Evolutionary conservation across 2,113 vertebrate species (phyloP).

Genomic region (Hydrochoerus hydrochaeris): DNA sequence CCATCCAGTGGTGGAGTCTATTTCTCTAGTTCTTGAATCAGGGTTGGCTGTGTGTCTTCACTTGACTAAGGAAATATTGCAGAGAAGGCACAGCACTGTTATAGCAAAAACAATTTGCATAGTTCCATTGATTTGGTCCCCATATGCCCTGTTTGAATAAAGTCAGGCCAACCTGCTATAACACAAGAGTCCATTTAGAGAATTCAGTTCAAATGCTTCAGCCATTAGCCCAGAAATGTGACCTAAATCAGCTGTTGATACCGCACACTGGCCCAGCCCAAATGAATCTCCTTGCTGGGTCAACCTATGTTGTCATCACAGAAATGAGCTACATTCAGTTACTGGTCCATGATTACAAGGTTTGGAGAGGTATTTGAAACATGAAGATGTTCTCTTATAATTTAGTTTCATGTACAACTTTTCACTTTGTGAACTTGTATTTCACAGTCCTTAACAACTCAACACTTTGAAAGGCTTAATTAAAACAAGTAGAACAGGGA

Average conservation of each 20-base stretch:
- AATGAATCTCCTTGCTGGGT: background rate
- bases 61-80: background rate
- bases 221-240: background rate
- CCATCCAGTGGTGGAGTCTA: background rate
- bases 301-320: background rate
- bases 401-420: slow-evolving; percentile 6
- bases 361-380: background rate
- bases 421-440: background rate
- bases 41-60: background rate
- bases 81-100: background rate
- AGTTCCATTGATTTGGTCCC: background rate
- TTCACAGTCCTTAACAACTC: background rate
- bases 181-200: background rate
- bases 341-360: background rate
- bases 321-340: background rate
- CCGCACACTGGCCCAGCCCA: background rate
- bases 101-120: background rate
- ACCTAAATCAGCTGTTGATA: background rate
- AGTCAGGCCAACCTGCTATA: background rate
- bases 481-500: background rate
- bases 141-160: background rate
- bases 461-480: background rate
- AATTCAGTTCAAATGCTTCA: background rate
- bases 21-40: background rate
- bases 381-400: background rate